A percentile compares a stretch with the other conserved stretches of the same genome.
These are phyloP conservation scores for Drosophila virilis DNA, from an alignment of 1,140 invertebrate genomes.

Conservation along the genomic window DNA sequence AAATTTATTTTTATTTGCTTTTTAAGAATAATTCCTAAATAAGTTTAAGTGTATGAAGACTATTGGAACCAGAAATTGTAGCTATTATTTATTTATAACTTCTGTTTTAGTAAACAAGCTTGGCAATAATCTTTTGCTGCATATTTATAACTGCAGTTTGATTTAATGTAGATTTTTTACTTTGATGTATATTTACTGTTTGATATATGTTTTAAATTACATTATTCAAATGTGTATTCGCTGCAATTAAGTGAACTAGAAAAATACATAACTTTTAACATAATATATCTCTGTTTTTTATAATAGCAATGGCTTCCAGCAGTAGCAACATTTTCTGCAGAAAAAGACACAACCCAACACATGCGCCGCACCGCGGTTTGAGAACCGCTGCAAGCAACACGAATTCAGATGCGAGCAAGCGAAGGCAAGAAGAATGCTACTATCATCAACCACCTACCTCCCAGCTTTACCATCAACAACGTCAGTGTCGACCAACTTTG, in stretches of 20 bases:
- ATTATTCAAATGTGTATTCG: not conserved
- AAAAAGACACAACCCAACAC: conserved; percentile 58
- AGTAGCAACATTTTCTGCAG: conserved; percentile 58
- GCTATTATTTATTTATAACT: too few relatives aligned
- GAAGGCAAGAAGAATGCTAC: conserved; percentile 67
- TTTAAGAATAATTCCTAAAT: too few relatives aligned
- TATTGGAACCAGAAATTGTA: too few relatives aligned
- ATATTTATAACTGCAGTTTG: too few relatives aligned
- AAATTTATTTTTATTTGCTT: too few relatives aligned
- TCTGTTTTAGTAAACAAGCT: too few relatives aligned
- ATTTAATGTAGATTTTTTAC: too few relatives aligned
- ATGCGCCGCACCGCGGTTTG: conserved; percentile 65
- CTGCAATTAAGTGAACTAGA: not conserved
- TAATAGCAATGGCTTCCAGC: conserved; percentile 80
- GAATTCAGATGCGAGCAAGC: conserved; percentile 42
- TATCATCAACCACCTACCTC: conserved; percentile 71
- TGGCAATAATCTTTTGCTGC: too few relatives aligned
- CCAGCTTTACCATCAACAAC: conserved; percentile 35
- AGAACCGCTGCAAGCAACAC: conserved; percentile 49
- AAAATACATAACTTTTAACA: conserved; percentile 16
- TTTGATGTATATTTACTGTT: too few relatives aligned
- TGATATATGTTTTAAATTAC: too few relatives aligned
- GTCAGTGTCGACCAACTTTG: conserved; percentile 52
- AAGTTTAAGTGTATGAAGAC: too few relatives aligned
- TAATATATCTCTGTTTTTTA: conserved; percentile 19